These are phyloP conservation scores for Tenebrio molitor DNA, from an alignment of 1,140 invertebrate species.

Conservation along the genomic window DNA sequence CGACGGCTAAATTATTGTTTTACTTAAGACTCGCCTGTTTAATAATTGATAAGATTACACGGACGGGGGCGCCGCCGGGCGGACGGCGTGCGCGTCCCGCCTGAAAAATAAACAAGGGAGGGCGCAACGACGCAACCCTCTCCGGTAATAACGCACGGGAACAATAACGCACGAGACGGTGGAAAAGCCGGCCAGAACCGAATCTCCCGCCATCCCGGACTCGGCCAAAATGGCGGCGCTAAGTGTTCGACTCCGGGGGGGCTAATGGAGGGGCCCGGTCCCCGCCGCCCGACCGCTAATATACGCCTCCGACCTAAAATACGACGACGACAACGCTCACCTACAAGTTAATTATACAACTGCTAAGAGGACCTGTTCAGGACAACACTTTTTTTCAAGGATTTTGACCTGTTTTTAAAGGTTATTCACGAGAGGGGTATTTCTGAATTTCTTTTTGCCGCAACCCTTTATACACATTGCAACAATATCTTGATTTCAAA, in stretches of 20 bases:
- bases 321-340: conserved; percentile 31
- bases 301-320: conserved; percentile 29
- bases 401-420: no score
- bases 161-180: neutral
- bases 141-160: conserved; percentile 20
- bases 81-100: conserved; percentile 22
- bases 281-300: conserved; percentile 11
- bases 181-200: neutral
- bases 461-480: no score
- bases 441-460: no score
- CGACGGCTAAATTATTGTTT: conserved; percentile 61
- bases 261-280: conserved; percentile 23
- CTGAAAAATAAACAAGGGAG: conserved; percentile 32
- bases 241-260: conserved; percentile 27
- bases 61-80: conserved; percentile 27
- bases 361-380: no score
- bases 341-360: conserved; percentile 40
- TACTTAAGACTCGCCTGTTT: conserved; percentile 61
- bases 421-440: no score
- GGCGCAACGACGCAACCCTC: conserved; percentile 11
- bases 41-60: conserved; percentile 62
- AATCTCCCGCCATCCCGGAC: neutral
- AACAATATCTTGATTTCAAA: no score
- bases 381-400: no score
- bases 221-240: neutral